Evolutionary conservation across 2,797 vertebrate genomes (phyloP).

Genomic region (Neostethus bicornis): DNA sequence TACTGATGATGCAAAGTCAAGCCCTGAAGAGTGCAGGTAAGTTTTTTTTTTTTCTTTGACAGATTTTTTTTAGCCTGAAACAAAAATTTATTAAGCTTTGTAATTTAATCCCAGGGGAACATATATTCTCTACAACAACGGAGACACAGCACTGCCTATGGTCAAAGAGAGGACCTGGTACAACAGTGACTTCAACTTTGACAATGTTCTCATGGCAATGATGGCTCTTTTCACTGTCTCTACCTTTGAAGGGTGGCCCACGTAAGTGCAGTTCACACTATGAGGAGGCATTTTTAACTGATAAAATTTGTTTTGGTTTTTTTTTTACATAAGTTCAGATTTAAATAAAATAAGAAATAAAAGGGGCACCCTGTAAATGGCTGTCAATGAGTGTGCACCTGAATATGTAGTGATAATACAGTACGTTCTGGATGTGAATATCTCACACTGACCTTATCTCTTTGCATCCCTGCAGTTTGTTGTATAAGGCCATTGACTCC

Average conservation of each 20-base stretch:
- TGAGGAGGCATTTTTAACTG: not conserved
- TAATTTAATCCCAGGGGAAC: slow-evolving; percentile 82
- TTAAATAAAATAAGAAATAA: not conserved
- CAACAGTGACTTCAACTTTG: slow-evolving; percentile 98
- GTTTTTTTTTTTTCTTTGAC: slow-evolving; percentile 29
- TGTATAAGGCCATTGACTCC: slow-evolving; percentile 98
- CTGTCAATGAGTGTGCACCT: not conserved
- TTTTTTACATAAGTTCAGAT: not conserved
- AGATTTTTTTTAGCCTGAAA: not conserved
- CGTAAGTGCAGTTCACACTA: slow-evolving; percentile 79
- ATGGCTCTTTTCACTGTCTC: slow-evolving; percentile 99
- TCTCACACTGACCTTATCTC: slow-evolving; percentile 2
- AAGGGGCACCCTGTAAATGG: too few species aligned
- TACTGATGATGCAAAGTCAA: slow-evolving; percentile 95
- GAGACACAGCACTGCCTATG: slow-evolving; percentile 88
- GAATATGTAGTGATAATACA: not conserved
- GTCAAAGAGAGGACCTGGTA: slow-evolving; percentile 91
- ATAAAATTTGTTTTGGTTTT: not conserved
- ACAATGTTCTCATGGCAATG: slow-evolving; percentile 97
- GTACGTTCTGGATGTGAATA: not conserved
- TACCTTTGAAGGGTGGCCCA: slow-evolving; percentile 98
- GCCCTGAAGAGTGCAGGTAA: slow-evolving; percentile 94
- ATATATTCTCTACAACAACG: slow-evolving; percentile 95
- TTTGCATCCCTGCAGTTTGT: slow-evolving; percentile 77
- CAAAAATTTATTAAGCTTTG: not conserved